Conservation (phyloP, 2,888 invertebrate species). For the Phoronis australis region DNA sequence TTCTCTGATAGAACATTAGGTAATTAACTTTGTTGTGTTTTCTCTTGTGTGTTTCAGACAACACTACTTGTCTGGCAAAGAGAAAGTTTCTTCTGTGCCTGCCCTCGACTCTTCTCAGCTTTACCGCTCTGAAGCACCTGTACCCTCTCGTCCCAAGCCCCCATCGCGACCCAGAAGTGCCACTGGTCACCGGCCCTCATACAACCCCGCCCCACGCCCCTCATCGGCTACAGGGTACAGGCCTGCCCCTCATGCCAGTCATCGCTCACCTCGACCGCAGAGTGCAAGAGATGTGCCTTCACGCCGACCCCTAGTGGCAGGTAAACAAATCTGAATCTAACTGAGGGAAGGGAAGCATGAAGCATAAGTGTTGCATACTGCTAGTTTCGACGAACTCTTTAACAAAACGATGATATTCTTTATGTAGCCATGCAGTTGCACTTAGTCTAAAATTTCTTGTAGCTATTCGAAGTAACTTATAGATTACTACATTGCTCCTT, state of each 20-base stretch:
- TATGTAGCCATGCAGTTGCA: too few relatives aligned
- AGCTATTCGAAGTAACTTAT: too few relatives aligned
- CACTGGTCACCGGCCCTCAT: constrained; percentile 3
- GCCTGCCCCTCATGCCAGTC: not conserved
- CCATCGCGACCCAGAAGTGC: constrained; percentile 9
- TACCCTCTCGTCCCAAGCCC: constrained; percentile 1
- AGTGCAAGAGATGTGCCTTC: not conserved
- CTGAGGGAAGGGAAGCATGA: too few relatives aligned
- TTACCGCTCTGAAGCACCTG: not conserved
- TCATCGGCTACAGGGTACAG: not conserved
- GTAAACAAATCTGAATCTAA: too few relatives aligned
- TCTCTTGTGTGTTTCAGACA: too few relatives aligned
- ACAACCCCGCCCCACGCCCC: constrained; percentile 1
- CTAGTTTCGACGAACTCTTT: too few relatives aligned
- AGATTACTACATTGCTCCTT: too few relatives aligned
- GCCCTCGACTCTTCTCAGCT: not conserved
- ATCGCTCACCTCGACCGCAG: not conserved
- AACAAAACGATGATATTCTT: too few relatives aligned
- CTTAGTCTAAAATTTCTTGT: too few relatives aligned
- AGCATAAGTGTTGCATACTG: too few relatives aligned
- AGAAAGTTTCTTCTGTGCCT: not conserved
- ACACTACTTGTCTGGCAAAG: not conserved
- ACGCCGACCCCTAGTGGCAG: not conserved
- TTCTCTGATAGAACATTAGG: too few relatives aligned
- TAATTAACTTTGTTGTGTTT: too few relatives aligned